phyloP scores from a whole-genome alignment of 2,113 vertebrate genomes.

The Tupaia tana region DNA sequence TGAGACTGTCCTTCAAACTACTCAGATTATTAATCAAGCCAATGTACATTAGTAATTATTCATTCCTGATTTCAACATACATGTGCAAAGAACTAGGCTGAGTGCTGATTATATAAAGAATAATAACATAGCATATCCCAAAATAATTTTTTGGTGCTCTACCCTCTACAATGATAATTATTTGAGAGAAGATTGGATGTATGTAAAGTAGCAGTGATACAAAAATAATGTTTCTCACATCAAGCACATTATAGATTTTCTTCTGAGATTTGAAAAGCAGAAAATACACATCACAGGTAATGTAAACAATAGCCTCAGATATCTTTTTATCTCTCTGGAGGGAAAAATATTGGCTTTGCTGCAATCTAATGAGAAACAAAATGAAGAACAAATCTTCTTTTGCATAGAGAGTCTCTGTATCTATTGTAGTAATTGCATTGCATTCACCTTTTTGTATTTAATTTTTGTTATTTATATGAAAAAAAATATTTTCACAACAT shows the following conservation, averaged over 20 bases:
- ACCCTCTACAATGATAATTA: neutral
- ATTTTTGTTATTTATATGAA: neutral
- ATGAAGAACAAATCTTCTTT: neutral
- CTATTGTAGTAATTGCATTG: neutral
- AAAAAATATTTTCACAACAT: neutral
- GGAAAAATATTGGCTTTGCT: neutral
- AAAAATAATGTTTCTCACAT: neutral
- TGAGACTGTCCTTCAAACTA: slow-evolving; percentile 1
- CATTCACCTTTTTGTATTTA: neutral
- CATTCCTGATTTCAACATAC: neutral
- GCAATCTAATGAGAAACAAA: neutral
- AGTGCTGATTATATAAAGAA: neutral
- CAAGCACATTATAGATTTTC: neutral
- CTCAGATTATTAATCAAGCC: slow-evolving; percentile 26
- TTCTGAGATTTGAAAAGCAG: slow-evolving; percentile 10
- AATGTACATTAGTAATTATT: neutral
- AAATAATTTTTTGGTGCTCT: neutral
- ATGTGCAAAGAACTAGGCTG: neutral
- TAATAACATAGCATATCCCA: neutral
- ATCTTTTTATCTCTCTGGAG: neutral
- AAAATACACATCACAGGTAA: neutral
- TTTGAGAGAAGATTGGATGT: neutral
- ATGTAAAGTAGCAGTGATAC: neutral
- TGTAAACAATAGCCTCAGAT: neutral
- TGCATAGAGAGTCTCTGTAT: neutral